phyloP scores from a whole-genome alignment of 2,888 invertebrate species.

The Cyclophora punctaria region DNA sequence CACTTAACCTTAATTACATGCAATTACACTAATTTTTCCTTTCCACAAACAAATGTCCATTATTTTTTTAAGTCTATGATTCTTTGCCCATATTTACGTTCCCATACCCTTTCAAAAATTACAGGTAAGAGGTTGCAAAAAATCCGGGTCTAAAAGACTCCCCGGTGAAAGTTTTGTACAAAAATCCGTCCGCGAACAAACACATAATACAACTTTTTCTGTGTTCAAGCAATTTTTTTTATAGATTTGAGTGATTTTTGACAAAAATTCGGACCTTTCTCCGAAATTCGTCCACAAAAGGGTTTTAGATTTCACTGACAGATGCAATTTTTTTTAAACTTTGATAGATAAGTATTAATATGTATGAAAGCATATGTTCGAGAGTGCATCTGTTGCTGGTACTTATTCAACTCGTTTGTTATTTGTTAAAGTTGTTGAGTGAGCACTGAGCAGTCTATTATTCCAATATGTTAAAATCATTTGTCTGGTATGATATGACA shows the following conservation, averaged over 20 bases:
- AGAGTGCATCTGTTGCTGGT: constrained; percentile 17
- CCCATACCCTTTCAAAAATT: constrained; percentile 36
- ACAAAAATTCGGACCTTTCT: constrained; percentile 50
- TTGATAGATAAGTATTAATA: constrained; percentile 2
- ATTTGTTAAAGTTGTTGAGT: too few species aligned
- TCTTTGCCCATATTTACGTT: constrained; percentile 20
- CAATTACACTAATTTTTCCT: too few species aligned
- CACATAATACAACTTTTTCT: constrained; percentile 38
- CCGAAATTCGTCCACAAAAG: constrained; percentile 59
- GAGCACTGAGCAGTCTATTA: too few species aligned
- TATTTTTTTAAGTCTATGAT: too few species aligned
- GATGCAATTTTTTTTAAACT: constrained; percentile 38
- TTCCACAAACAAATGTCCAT: too few species aligned
- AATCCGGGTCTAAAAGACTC: constrained; percentile 31
- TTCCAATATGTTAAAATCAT: too few species aligned
- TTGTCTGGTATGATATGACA: too few species aligned
- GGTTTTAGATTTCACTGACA: constrained; percentile 66
- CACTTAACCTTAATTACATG: too few species aligned
- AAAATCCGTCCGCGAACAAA: constrained; percentile 43
- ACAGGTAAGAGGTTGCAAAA: constrained; percentile 34
- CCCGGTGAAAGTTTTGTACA: constrained; percentile 63
- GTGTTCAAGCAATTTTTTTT: constrained; percentile 21
- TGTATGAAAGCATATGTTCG: constrained; percentile 9
- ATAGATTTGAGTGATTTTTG: constrained; percentile 31
- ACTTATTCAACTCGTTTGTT: neutral